phyloP scores from a whole-genome alignment of 2,113 vertebrate species.

The Podarcis muralis region DNA sequence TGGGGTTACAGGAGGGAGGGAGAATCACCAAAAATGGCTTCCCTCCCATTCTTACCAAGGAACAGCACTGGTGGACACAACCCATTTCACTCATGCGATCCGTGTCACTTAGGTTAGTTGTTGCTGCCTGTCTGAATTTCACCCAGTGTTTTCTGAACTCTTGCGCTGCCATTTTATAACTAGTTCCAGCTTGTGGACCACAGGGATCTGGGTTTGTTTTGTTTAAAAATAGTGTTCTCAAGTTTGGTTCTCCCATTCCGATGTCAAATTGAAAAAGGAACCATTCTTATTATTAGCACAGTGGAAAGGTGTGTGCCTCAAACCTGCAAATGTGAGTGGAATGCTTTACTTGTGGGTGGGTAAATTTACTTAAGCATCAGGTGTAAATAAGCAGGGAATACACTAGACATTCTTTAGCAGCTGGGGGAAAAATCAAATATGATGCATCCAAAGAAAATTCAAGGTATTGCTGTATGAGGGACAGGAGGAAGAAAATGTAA shows the following conservation, averaged over 20 bases:
- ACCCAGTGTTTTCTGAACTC: not conserved
- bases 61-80: not conserved
- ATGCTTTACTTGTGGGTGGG: not conserved
- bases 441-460: constrained; percentile 10
- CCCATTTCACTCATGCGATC: too few relatives aligned
- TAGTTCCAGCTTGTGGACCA: not conserved
- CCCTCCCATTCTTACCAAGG: too few relatives aligned
- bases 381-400: constrained; percentile 24
- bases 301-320: not conserved
- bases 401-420: not conserved
- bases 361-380: constrained; percentile 13
- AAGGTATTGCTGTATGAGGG: not conserved
- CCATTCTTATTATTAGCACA: not conserved
- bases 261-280: not conserved
- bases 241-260: too few relatives aligned
- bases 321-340: not conserved
- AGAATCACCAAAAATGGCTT: too few relatives aligned
- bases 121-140: too few relatives aligned
- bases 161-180: not conserved
- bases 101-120: too few relatives aligned
- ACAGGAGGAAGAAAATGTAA: not conserved
- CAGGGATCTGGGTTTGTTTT: not conserved
- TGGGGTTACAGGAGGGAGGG: too few relatives aligned
- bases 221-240: not conserved
- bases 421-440: constrained; percentile 13